These are phyloP conservation scores for Calephelis virginiensis DNA, from an alignment of 1,140 invertebrate species.

Conservation along the genomic window DNA sequence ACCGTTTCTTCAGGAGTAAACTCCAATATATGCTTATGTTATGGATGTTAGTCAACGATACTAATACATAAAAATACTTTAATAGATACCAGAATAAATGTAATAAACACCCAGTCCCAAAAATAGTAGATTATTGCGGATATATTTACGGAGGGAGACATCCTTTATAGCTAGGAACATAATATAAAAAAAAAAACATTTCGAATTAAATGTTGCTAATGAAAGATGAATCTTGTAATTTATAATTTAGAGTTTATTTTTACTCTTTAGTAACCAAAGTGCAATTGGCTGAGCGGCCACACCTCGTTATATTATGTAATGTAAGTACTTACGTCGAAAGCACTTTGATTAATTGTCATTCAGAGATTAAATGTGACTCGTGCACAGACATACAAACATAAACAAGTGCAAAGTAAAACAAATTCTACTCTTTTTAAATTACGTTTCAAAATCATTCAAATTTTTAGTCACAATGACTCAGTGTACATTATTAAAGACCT, in stretches of 20 bases:
- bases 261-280: conserved; percentile 34
- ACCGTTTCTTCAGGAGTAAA: too few relatives aligned
- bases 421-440: background rate
- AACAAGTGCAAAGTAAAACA: background rate
- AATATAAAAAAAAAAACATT: too few relatives aligned
- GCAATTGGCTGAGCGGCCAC: conserved; percentile 40
- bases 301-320: conserved; percentile 37
- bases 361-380: conserved; percentile 32
- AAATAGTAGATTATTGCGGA: too few relatives aligned
- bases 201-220: too few relatives aligned
- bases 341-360: conserved; percentile 46
- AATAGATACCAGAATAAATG: too few relatives aligned
- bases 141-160: too few relatives aligned
- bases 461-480: background rate
- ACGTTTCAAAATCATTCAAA: background rate
- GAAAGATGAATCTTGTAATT: too few relatives aligned
- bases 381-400: conserved; percentile 18
- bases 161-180: too few relatives aligned
- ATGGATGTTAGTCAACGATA: too few relatives aligned
- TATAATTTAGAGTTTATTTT: background rate
- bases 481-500: conserved; percentile 1
- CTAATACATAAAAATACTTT: too few relatives aligned
- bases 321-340: conserved; percentile 37
- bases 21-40: too few relatives aligned
- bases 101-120: too few relatives aligned